Base-by-base conservation (phyloP, 2,888 invertebrate species). In the Eupithecia inturbata region DNA sequence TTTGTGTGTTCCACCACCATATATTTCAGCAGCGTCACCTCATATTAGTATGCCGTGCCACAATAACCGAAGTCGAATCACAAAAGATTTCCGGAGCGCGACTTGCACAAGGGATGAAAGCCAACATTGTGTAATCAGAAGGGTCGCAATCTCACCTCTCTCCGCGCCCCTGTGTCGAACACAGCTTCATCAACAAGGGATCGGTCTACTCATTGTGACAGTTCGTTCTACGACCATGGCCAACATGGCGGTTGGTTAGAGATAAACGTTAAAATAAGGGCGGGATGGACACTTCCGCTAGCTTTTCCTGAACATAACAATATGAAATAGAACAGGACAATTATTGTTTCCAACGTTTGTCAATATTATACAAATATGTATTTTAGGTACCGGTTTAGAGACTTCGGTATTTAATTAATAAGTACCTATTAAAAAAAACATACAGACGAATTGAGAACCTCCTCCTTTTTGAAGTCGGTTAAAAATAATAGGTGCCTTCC, bases 51-150 rank as follows among this genome's bases (percentile, higher is more conserved):
- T 94, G 92, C 93, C 86, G 85, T 84, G 85, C 93, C 92, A 91
- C 92, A 94, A 92, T 92, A 94, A 92, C 92, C 91, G 91, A 93
- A 93, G 91, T 90, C 88, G 90, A 93, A 93, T 92, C 93, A 94
- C 93, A 94, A 94, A 94, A 94, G 94, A 94, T 93, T 93, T 94
- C 93, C 93, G 93, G 92, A 88, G 91, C 92, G 91, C 92, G 93
- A 91, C 93, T 93, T 90, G 92, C 92, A 92, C 93, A 92, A 92
- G 92, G 92, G 92, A 93, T 92, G 93, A 93, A 93, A 93, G 92
- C 90, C 92, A 90, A 93, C 93, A 92, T 92, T 93, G 92, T 93
- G 94, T 94, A 94, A 94, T 94, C 94, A 94, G 91, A 91, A 94
- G 93, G 94, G 94, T 92, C 93, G 92, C 92, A 93, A 93, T 93